Conservation (phyloP, 35 echinoderm and acorn worm species). For the Heliocidaris erythrogramma region DNA sequence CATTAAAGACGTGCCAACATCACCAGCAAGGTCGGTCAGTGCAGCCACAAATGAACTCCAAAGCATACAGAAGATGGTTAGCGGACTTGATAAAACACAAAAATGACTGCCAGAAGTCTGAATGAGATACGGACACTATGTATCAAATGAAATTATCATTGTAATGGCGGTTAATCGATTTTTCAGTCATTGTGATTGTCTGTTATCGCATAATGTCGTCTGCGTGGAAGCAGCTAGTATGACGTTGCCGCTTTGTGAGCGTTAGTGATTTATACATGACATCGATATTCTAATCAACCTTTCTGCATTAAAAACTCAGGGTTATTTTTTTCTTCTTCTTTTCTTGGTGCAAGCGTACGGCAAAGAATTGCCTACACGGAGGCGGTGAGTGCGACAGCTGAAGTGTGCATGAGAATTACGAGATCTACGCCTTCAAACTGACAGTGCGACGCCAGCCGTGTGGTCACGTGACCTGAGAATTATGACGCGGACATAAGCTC, state of each 20-base stretch:
- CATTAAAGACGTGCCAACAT: conserved; percentile 48
- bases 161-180: neutral
- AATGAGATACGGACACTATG: neutral
- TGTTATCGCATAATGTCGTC: conserved; percentile 11
- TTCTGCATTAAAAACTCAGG: conserved; percentile 54
- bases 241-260: conserved; percentile 18
- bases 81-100: conserved; percentile 80
- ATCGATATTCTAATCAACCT: conserved; percentile 32
- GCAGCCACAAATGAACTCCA: conserved; percentile 94
- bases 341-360: conserved; percentile 38
- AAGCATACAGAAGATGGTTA: conserved; percentile 96
- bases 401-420: conserved; percentile 40
- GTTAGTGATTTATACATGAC: conserved; percentile 43
- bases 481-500: neutral
- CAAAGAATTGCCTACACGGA: conserved; percentile 17
- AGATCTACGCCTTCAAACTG: conserved; percentile 8
- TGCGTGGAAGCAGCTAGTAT: neutral
- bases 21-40: conserved; percentile 45
- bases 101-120: conserved; percentile 54
- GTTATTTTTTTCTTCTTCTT: conserved; percentile 20
- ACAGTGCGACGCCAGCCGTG: conserved; percentile 37
- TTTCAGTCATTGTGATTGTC: neutral
- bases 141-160: neutral
- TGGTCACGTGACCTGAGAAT: conserved; percentile 22
- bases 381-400: conserved; percentile 37